Evolutionary conservation across 2,888 invertebrate genomes (phyloP), one percentile per base, ranked within the genome.

Genomic region (Xestia xanthographa): DNA sequence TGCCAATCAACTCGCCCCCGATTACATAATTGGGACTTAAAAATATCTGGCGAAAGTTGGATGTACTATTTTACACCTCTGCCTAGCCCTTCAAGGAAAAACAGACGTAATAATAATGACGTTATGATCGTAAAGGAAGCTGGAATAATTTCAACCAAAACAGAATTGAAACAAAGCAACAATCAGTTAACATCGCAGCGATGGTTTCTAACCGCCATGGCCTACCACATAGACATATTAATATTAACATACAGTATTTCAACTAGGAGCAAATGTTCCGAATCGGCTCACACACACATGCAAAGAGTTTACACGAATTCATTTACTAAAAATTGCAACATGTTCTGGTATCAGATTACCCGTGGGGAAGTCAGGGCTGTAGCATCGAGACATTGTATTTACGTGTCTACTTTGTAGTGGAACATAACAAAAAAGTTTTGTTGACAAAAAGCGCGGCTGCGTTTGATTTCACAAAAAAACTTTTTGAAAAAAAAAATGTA

Each of bases 141-240:
- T n/a, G 1, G 6, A 12, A 53, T 12, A n/a, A 53, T 60, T 14
- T 45, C 50, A 38, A 53, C 3, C 29, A 38, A n/a, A 66, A 58
- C 20, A 66, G 12, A 43, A 34, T 50, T 26, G 45, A 45, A 43
- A 72, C 60, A 50, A 79, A 66, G 63, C 58, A 72, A 62, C 69
- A 72, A 84, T 72, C 71, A 69, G 68, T 72, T 53, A 50, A 43
- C 77, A 70, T 65, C 68, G 50, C 63, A 69, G 22, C 0, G 4
- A 34, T 34, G 63, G 12, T 17, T 71, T 17, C 66, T 66, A 75
- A 67, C 68, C 53, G 34, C 60, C 58, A 50, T 34, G 9, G 9
- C 41, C 41, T 41, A 66, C 45, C 72, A 50, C 6, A 5, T 14
- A 1, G 14, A 38, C 1, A 63, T 14, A n/a, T 63, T 41, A 63